Percentiles rank a stretch among this genome's conserved stretches.
Evolutionary conservation across 2,113 vertebrate species (phyloP).

Genomic region (Haplochromis vanheusdeni): DNA sequence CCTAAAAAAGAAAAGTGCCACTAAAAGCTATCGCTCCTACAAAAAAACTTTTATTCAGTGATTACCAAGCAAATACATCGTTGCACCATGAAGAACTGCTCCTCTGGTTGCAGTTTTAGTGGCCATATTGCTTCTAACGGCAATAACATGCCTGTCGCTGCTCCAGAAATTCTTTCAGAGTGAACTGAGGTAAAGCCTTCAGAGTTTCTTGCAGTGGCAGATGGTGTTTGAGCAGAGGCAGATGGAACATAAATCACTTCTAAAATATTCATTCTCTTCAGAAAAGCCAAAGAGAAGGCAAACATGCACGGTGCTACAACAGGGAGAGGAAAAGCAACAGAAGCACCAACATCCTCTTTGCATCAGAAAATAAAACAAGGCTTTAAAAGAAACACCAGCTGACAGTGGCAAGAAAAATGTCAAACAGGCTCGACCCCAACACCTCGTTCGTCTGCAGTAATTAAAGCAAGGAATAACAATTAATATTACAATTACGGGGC

Average conservation of each 20-base stretch:
- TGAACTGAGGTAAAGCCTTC: slow-evolving; percentile 40
- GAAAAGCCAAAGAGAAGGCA: slow-evolving; percentile 37
- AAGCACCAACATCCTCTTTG: slow-evolving; percentile 17
- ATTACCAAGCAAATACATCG: neutral
- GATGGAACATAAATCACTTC: slow-evolving; percentile 59
- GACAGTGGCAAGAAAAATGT: neutral
- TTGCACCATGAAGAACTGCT: neutral
- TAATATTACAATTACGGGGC: neutral
- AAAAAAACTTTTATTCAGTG: neutral
- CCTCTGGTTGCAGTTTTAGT: neutral
- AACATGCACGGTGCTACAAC: slow-evolving; percentile 18
- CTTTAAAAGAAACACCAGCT: neutral
- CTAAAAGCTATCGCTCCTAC: neutral
- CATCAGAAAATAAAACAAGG: neutral
- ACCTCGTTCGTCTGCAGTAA: neutral
- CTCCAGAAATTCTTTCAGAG: slow-evolving; percentile 13
- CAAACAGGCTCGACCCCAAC: neutral
- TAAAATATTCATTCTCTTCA: slow-evolving; percentile 57
- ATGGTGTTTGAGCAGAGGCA: slow-evolving; percentile 60
- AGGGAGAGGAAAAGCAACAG: neutral
- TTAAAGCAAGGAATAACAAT: neutral
- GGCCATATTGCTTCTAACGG: slow-evolving; percentile 7
- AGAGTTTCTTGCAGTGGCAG: slow-evolving; percentile 42
- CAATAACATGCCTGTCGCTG: neutral
- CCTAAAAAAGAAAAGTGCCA: neutral